These are phyloP conservation scores for Callopanchax toddi DNA, from an alignment of 2,113 vertebrate species.

Conservation along the genomic window DNA sequence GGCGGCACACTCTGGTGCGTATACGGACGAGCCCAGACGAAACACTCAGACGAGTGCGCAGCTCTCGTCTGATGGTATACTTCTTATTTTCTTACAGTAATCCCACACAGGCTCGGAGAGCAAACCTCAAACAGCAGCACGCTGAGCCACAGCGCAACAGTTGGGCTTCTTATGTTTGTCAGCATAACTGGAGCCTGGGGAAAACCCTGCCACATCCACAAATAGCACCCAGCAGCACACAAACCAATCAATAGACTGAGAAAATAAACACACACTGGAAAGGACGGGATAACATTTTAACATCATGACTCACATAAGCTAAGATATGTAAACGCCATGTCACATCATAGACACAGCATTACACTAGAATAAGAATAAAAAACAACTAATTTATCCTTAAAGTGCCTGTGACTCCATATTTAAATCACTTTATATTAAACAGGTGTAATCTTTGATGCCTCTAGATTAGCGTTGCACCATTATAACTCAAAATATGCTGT, in stretches of 20 bases:
- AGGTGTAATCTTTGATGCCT: no score
- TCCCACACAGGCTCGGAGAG: slow-evolving; percentile 27
- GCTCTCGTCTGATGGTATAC: slow-evolving; percentile 35
- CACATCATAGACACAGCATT: not conserved
- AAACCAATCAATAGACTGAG: slow-evolving; percentile 24
- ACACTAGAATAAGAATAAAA: no score
- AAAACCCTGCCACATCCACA: slow-evolving; percentile 76
- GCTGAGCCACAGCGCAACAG: slow-evolving; percentile 39
- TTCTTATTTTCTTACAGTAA: slow-evolving; percentile 50
- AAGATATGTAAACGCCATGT: not conserved
- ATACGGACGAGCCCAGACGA: slow-evolving; percentile 47
- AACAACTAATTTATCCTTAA: no score
- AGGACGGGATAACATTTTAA: no score
- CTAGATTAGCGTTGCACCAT: no score
- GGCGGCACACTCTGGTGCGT: slow-evolving; percentile 36
- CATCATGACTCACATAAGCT: not conserved
- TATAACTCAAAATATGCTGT: no score
- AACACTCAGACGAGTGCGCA: slow-evolving; percentile 19
- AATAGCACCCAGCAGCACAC: slow-evolving; percentile 20
- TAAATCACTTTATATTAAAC: no score
- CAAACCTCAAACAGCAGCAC: slow-evolving; percentile 49
- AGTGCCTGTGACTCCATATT: no score
- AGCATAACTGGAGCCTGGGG: slow-evolving; percentile 47
- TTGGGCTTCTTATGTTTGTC: slow-evolving; percentile 53
- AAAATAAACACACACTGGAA: not conserved